Percentiles rank a stretch among this genome's conserved stretches.
Evolutionary conservation across 2,797 vertebrate genomes (phyloP).

Genomic region (Danionella dracula): DNA sequence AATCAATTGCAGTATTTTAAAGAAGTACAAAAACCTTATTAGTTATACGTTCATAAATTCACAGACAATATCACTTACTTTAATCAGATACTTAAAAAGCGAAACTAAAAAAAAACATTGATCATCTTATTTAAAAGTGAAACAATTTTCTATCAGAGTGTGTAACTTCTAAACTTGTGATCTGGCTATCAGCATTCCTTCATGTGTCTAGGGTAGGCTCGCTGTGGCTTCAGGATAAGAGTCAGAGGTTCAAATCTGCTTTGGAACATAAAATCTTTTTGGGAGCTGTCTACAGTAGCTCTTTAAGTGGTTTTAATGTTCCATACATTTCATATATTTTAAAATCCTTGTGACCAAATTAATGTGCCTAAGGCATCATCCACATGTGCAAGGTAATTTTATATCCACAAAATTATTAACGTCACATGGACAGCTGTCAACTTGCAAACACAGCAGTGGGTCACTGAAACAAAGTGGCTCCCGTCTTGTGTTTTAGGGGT

Average conservation of each 20-base stretch:
- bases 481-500: no score
- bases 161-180: slow-evolving; percentile 2
- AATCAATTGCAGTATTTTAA: slow-evolving; percentile 41
- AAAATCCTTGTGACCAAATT: no score
- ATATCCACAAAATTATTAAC: no score
- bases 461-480: no score
- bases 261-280: background rate
- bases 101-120: slow-evolving; percentile 35
- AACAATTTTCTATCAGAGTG: slow-evolving; percentile 11
- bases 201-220: slow-evolving; percentile 25
- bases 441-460: no score
- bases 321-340: no score
- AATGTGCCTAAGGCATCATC: no score
- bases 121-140: slow-evolving; percentile 35
- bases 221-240: slow-evolving; percentile 12
- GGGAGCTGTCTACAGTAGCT: no score
- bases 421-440: no score
- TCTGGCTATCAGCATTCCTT: slow-evolving; percentile 34
- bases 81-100: slow-evolving; percentile 21
- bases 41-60: slow-evolving; percentile 52
- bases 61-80: slow-evolving; percentile 43
- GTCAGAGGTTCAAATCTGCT: slow-evolving; percentile 2
- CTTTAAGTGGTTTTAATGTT: no score
- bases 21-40: slow-evolving; percentile 40
- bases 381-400: no score